phyloP scores from a whole-genome alignment of 2,797 vertebrate genomes.

The Anableps anableps region DNA sequence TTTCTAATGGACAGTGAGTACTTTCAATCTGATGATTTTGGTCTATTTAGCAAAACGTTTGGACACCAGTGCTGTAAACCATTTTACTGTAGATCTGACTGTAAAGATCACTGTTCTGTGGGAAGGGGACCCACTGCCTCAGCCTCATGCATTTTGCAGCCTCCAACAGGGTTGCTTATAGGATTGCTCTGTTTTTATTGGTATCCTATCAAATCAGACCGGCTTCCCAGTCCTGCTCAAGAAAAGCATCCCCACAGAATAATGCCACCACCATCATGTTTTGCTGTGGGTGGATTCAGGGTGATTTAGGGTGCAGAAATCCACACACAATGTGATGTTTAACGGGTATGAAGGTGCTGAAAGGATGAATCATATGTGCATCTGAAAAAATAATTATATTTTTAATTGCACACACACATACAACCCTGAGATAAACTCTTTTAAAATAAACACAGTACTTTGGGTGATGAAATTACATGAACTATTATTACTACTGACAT shows the following conservation, averaged over 20 bases:
- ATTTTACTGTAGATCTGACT: neutral
- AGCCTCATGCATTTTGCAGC: neutral
- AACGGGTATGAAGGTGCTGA: too few relatives aligned
- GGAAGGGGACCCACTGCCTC: too few relatives aligned
- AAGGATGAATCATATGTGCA: too few relatives aligned
- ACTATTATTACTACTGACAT: slow-evolving; percentile 19
- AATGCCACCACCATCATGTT: neutral
- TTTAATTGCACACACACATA: neutral
- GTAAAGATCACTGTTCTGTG: neutral
- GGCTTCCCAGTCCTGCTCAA: neutral
- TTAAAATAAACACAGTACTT: slow-evolving; percentile 9
- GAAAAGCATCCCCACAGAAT: neutral
- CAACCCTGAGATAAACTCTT: slow-evolving; percentile 5
- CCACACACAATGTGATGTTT: too few relatives aligned
- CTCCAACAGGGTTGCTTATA: neutral
- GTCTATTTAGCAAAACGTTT: neutral
- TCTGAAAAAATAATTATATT: neutral
- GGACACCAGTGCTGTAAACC: neutral
- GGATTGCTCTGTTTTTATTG: neutral
- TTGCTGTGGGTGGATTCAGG: neutral
- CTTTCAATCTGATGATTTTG: neutral
- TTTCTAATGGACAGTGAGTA: neutral
- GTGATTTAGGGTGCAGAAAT: neutral
- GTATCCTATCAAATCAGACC: neutral
- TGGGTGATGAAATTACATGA: slow-evolving; percentile 12